phyloP scores from a whole-genome alignment of 2,888 invertebrate species.

The Salticus scenicus region DNA sequence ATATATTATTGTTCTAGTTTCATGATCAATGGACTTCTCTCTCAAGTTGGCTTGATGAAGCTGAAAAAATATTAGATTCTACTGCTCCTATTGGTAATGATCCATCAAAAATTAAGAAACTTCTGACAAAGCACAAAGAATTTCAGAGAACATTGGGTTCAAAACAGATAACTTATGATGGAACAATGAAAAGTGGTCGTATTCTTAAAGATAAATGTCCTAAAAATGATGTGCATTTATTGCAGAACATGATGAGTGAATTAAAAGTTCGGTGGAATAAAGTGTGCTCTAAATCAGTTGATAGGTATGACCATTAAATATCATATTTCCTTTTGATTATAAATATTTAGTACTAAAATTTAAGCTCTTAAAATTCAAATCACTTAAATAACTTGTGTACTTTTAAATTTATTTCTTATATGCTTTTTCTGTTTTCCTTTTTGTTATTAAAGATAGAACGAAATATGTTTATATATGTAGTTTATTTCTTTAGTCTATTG shows the following conservation, averaged over 20 bases:
- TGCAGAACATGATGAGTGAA: slow-evolving; percentile 89
- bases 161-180: slow-evolving; percentile 90
- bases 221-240: slow-evolving; percentile 87
- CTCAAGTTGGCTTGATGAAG: slow-evolving; percentile 92
- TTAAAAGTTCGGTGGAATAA: slow-evolving; percentile 94
- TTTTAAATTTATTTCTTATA: too few species aligned
- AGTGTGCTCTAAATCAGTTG: slow-evolving; percentile 95
- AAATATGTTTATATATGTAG: too few species aligned
- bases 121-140: slow-evolving; percentile 91
- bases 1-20: slow-evolving; percentile 79
- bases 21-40: slow-evolving; percentile 91
- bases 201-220: slow-evolving; percentile 94
- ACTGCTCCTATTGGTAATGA: slow-evolving; percentile 87
- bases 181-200: slow-evolving; percentile 91
- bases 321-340: too few species aligned
- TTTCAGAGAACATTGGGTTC: slow-evolving; percentile 91
- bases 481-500: too few species aligned
- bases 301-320: too few species aligned
- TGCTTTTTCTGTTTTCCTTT: too few species aligned
- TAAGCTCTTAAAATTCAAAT: too few species aligned
- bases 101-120: slow-evolving; percentile 88
- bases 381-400: too few species aligned
- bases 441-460: too few species aligned
- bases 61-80: slow-evolving; percentile 87
- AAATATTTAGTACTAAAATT: too few species aligned